These are phyloP conservation scores for Buathra laborator DNA, from an alignment of 2,888 invertebrate genomes.

Conservation along the genomic window DNA sequence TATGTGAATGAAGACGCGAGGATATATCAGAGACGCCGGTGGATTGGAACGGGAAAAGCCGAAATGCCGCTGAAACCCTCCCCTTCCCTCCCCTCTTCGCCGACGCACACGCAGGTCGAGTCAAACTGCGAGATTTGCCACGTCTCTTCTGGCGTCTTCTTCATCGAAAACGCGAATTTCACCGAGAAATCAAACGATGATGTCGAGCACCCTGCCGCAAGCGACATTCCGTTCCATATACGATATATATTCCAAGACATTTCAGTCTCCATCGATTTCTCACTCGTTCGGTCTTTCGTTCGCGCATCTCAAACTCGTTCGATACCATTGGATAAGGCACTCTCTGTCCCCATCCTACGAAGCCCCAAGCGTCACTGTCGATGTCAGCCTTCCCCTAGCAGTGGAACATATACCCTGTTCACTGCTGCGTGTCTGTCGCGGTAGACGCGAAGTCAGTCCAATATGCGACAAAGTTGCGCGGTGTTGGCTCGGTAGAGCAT, in stretches of 20 bases:
- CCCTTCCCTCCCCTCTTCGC: background rate
- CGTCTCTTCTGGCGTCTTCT: slow-evolving; percentile 23
- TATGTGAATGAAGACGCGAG: slow-evolving; percentile 17
- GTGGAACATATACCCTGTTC: slow-evolving; percentile 44
- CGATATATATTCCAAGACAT: slow-evolving; percentile 38
- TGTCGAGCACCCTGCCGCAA: slow-evolving; percentile 31
- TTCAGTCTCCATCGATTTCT: slow-evolving; percentile 62
- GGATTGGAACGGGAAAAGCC: slow-evolving; percentile 60
- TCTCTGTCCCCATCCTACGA: slow-evolving; percentile 61
- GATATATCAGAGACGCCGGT: slow-evolving; percentile 11
- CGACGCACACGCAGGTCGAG: slow-evolving; percentile 77
- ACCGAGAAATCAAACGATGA: slow-evolving; percentile 13
- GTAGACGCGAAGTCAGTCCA: slow-evolving; percentile 64
- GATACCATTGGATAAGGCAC: slow-evolving; percentile 78
- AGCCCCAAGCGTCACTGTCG: slow-evolving; percentile 37
- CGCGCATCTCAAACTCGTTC: slow-evolving; percentile 46
- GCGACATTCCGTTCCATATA: slow-evolving; percentile 53
- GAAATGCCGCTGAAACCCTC: slow-evolving; percentile 76
- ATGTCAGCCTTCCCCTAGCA: slow-evolving; percentile 28
- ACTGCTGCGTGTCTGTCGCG: slow-evolving; percentile 34
- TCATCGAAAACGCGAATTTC: slow-evolving; percentile 18
- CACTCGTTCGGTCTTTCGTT: slow-evolving; percentile 2
- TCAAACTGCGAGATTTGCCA: slow-evolving; percentile 77
- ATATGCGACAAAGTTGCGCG: slow-evolving; percentile 77
- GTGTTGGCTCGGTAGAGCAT: slow-evolving; percentile 66